Percentiles rank a stretch among this genome's conserved stretches.
phyloP scores from a whole-genome alignment of 2,888 invertebrate species.

The Stenichneumon culpator region DNA sequence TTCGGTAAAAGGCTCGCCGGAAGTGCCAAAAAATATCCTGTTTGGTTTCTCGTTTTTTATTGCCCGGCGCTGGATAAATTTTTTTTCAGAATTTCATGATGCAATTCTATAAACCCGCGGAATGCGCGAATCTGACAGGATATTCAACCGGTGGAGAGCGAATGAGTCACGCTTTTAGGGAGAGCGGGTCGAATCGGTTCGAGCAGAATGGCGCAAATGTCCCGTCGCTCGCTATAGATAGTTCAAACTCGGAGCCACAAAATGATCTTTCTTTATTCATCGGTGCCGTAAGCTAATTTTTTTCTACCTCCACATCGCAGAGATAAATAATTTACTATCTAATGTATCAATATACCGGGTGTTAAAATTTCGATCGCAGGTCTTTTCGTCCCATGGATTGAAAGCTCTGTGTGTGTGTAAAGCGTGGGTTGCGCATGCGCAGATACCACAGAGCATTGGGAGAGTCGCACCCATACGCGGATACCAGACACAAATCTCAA shows the following conservation, averaged over 20 bases:
- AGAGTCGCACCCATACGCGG: conserved; percentile 40
- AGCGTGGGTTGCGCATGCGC: conserved; percentile 26
- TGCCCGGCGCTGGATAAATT: neutral
- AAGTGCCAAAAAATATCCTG: neutral
- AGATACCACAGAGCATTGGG: neutral
- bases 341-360: conserved; percentile 5
- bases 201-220: conserved; percentile 4
- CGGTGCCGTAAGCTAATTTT: neutral
- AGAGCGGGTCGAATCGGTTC: conserved; percentile 38
- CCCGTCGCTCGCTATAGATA: neutral
- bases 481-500: conserved; percentile 36
- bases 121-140: neutral
- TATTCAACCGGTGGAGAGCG: conserved; percentile 5
- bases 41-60: neutral
- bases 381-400: neutral
- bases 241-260: neutral
- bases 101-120: neutral
- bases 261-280: neutral
- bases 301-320: neutral
- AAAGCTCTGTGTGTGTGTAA: conserved; percentile 7
- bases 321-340: neutral
- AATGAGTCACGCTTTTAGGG: conserved; percentile 42
- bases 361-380: neutral
- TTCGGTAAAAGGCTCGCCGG: too few species aligned
- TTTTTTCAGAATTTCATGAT: neutral